Evolutionary conservation across 1,140 invertebrate species (phyloP), one percentile per base, ranked within the genome.

Genomic region (Drosophila ambigua): DNA sequence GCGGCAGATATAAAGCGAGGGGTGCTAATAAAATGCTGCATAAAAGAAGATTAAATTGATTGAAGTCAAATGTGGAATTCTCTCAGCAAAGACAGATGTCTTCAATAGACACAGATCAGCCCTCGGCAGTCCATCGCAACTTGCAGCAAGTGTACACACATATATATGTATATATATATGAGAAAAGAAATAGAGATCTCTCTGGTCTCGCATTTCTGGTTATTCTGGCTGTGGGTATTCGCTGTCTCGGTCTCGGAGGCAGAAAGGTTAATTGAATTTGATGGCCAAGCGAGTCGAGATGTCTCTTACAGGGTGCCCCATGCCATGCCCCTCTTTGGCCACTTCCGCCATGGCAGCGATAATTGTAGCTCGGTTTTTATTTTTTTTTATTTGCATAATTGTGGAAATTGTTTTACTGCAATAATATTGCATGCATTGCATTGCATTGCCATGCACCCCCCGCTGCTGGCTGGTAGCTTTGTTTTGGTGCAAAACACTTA

Each of bases 181-280:
- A 20, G 2, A 20, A 39, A 9, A 44, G 7, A 26, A 11, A 23
- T 44, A 20, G 4, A 64, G n/a, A 64, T 63, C 31, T 52, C 35
- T 39, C 35, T 39, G 8, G 43, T 52, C 23, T 35, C 16, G 13
- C 52, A 44, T 71, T 50, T 71, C 67, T 69, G 67, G 46, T 15
- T 58, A 71, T 31, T 50, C 28, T 7, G 28, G 28, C 6, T 28
- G 51, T 23, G 46, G 41, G 7, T 28, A 28, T 28, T 28, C 28
- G 8, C 31, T 31, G 8, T 9, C 43, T 61, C 45, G 35, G 11
- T 46, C 13, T 31, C 43, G 63, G 9, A 13, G 78, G 46, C 60
- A 55, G 24, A 83, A 58, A 83, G 82, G 82, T 87, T 83, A 87
- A 87, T 87, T 87, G 63, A 87, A 87, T 87, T 87, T 83, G 28